These are phyloP conservation scores for Ictalurus punctatus DNA, from an alignment of 2,113 vertebrate genomes.

Conservation along the genomic window DNA sequence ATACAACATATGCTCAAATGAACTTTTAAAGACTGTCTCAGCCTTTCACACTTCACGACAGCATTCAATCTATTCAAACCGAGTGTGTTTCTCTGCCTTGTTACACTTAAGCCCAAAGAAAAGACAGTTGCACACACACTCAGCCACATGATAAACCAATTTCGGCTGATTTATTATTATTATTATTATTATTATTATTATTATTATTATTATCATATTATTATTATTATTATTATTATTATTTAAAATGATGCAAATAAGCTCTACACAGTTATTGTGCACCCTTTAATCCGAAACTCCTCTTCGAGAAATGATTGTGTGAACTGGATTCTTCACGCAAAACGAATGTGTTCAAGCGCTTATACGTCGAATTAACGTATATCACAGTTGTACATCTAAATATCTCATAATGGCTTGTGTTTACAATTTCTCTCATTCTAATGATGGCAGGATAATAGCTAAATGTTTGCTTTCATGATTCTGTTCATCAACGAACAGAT, in stretches of 20 bases:
- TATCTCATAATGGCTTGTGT: too few relatives aligned
- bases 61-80: constrained; percentile 30
- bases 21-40: constrained; percentile 52
- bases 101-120: constrained; percentile 33
- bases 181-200: background rate
- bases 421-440: too few relatives aligned
- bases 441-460: background rate
- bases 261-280: background rate
- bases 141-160: constrained; percentile 26
- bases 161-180: constrained; percentile 3
- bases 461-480: background rate
- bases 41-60: constrained; percentile 53
- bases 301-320: background rate
- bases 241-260: background rate
- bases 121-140: constrained; percentile 35
- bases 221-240: too few relatives aligned
- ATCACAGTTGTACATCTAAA: too few relatives aligned
- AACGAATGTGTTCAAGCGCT: background rate
- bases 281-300: background rate
- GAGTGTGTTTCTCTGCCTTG: constrained; percentile 44
- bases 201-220: too few relatives aligned
- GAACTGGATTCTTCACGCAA: background rate
- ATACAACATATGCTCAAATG: constrained; percentile 51
- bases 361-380: background rate
- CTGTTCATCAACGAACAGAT: background rate